Evolutionary conservation across 2,113 vertebrate species (phyloP).

Genomic region (Reinhardtius hippoglossoides): DNA sequence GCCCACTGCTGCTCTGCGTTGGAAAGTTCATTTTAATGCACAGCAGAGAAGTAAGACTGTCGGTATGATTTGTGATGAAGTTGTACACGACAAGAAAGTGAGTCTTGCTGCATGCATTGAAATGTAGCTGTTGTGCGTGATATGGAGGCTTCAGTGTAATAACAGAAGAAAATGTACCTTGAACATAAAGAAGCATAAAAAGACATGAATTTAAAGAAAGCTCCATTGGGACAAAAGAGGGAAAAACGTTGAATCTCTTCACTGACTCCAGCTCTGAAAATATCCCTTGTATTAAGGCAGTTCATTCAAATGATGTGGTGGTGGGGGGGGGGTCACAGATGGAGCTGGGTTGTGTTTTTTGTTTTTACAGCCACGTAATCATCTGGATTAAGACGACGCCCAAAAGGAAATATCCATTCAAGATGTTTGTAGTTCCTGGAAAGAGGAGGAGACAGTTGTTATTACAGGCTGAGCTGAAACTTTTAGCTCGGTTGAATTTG

Average conservation of each 20-base stretch:
- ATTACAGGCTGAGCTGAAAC: not conserved
- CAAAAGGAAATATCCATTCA: slow-evolving; percentile 26
- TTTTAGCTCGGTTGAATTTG: not conserved
- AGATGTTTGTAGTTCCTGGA: slow-evolving; percentile 52
- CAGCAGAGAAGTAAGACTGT: not conserved
- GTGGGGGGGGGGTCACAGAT: not conserved
- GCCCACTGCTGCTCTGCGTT: not conserved
- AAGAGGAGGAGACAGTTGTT: slow-evolving; percentile 9
- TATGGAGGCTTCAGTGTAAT: not conserved
- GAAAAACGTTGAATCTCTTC: not conserved
- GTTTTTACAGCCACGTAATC: slow-evolving; percentile 39
- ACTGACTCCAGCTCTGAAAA: not conserved
- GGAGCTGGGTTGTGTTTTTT: not conserved
- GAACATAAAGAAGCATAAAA: not conserved
- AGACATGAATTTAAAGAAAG: not conserved
- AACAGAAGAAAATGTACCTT: slow-evolving; percentile 27
- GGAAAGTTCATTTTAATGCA: slow-evolving; percentile 9
- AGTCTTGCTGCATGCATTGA: not conserved
- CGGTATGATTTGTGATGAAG: too few species aligned
- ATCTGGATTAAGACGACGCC: slow-evolving; percentile 29
- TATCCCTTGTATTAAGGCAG: not conserved
- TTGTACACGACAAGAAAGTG: too few species aligned
- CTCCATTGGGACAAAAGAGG: not conserved
- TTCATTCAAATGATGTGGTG: slow-evolving; percentile 22
- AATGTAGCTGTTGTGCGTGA: not conserved